Conservation (phyloP, 1,140 invertebrate species). For the Riptortus pedestris region DNA sequence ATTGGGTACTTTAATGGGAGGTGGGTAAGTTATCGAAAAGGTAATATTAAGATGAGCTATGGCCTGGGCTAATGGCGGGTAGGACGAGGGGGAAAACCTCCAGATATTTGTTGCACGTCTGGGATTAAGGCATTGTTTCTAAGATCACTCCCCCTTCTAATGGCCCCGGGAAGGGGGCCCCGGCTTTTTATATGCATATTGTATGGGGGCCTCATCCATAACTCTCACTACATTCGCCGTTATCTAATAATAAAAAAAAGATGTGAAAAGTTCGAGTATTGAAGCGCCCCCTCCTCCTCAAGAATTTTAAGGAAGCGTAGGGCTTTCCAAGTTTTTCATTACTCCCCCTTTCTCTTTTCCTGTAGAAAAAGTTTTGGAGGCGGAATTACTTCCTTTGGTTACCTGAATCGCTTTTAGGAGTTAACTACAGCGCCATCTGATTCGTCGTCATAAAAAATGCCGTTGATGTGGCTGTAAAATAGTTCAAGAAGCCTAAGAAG, state of each 20-base stretch:
- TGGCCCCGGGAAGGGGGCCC: neutral
- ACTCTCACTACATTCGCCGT: constrained; percentile 6
- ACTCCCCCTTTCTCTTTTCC: neutral
- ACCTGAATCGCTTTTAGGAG: too few species aligned
- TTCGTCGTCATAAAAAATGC: too few species aligned
- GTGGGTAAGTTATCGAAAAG: constrained; percentile 17
- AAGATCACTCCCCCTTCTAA: constrained; percentile 22
- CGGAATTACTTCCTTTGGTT: constrained; percentile 7
- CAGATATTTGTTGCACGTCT: constrained; percentile 25
- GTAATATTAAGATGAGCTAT: constrained; percentile 23
- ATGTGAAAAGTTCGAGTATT: constrained; percentile 17
- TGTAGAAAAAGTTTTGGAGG: neutral
- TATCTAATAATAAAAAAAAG: constrained; percentile 19
- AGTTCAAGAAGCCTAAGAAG: too few species aligned
- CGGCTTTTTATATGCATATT: constrained; percentile 19
- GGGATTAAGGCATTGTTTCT: constrained; percentile 26
- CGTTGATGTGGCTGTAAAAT: too few species aligned
- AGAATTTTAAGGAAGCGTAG: constrained; percentile 11
- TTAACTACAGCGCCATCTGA: too few species aligned
- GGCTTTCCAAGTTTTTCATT: neutral
- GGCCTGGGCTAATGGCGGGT: constrained; percentile 10
- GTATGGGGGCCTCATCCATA: constrained; percentile 13
- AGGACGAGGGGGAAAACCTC: neutral
- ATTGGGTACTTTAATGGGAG: neutral
- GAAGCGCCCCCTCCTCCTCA: neutral